Conservation (phyloP, 2,113 vertebrate genomes). For the Bothrops jararaca region DNA sequence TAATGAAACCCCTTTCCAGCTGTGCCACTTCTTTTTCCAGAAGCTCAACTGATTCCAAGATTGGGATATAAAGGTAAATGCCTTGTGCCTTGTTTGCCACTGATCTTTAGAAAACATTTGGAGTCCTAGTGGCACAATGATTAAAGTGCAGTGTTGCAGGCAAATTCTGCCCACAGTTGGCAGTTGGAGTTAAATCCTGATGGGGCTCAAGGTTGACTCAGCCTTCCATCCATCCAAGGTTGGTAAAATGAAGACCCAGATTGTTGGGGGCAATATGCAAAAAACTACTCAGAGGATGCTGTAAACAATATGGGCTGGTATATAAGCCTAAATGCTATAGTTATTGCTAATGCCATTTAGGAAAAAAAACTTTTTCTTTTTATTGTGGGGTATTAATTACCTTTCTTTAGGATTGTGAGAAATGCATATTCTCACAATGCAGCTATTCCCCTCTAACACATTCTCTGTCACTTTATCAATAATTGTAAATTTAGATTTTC, state of each 20-base stretch:
- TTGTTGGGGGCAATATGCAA: neutral
- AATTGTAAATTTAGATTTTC: neutral
- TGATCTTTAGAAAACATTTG: neutral
- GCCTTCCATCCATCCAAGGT: too few relatives aligned
- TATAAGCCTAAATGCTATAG: too few relatives aligned
- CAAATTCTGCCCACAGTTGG: neutral
- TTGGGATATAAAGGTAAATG: neutral
- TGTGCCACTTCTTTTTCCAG: neutral
- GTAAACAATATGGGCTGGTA: too few relatives aligned
- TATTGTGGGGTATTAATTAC: neutral
- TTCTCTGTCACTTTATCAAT: neutral
- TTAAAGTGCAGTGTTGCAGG: neutral
- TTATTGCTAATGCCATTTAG: neutral
- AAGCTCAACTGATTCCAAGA: neutral
- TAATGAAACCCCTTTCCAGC: neutral
- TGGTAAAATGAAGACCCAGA: neutral
- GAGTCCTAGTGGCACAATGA: neutral
- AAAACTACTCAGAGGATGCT: neutral
- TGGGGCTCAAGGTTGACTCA: too few relatives aligned
- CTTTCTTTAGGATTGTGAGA: neutral
- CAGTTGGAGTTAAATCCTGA: too few relatives aligned
- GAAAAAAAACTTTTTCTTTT: neutral
- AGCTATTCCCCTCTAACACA: neutral
- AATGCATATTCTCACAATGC: neutral
- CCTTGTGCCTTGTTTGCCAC: neutral